Base-by-base conservation (phyloP, 2,888 invertebrate genomes). In the Clivina fossor region DNA sequence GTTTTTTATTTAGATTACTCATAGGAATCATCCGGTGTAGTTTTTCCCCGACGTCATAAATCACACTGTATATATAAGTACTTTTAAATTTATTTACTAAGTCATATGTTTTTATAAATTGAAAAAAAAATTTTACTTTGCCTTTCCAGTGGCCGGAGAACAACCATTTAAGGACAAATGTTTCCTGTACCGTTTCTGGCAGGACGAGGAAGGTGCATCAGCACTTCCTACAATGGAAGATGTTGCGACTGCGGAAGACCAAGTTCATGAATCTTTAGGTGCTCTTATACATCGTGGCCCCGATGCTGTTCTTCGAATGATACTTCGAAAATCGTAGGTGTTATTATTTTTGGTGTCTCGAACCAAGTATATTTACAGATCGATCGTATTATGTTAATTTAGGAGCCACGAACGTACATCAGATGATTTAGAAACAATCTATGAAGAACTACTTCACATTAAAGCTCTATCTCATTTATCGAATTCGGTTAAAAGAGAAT, bases 161-260 rank as follows among this genome's bases (percentile, higher is more conserved):
- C 86, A 89, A 68, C 84, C 86, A 44, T 90, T 90, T 76, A 84
- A 85, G 71, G 90, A 90, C 78, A 88, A 88, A 76, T 86, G 86
- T 72, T 81, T 89, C 69, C 82, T 89, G 65, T 90, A 90, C 75
- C 85, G 88, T 57, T 90, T 90, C 78, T 82, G 83, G 69, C 82
- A 85, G 70, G 88, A 88, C 70, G 84, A 85, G 68, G 81, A 85
- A 58, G 80, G 80, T 18, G 77, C 78, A 13, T 76, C 77, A 13
- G 71, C 75, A 55, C 64, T 74, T 11, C 81, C 83, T 24, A 74
- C 79, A 18, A 66, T 79, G 54, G 82, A 83, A 62, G 84, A 85
- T 64, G 72, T 81, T 44, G 77, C 78, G 56, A 78, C 82, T 55
- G 85, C 85, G 41, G 86, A 88, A 70, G 84, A 84, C 57, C 83